Evolutionary conservation across 2,797 vertebrate genomes (phyloP), one percentile per base, ranked within the genome.

Genomic region (Podarcis siculus): DNA sequence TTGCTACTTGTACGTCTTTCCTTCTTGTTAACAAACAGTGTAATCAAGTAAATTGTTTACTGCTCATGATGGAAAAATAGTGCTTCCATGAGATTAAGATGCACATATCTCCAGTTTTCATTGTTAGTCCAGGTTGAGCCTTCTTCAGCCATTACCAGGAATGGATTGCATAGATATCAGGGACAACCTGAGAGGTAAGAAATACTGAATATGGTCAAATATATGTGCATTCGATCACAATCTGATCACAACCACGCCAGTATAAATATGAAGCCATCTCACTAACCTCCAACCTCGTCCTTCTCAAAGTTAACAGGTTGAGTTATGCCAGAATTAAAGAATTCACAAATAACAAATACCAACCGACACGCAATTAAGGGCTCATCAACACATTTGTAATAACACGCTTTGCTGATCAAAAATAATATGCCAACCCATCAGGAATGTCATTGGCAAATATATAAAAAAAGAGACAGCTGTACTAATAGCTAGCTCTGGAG

Each of bases 121-220:
- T 32, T 58, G 35, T 25, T 72, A 39, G 8, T 13, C 32, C 45
- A 25, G 19, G 23, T 15, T 39, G 49, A 42, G 37, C 21, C 71
- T 72, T 72, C 89, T 91, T 86, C 83, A 61, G 39, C 90, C 87
- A 89, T 86, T 78, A 64, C 67, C 9, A 92, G 89, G 86, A 94
- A 90, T 37, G 89, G 93, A 86, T 84, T 77, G 8, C n/a, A 79
- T 8, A 27, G 86, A 88, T 87, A 67, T n/a, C 83, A 85, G 75
- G 61, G 82, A 89, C 8, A 86, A 73, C 79, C 27, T 32, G 58
- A 3, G 0, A 86, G 91, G 86, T 49, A 45, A 90, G 49, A n/a
- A 0, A 15, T 45, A 81, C 86, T 79, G 32, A 79, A 88, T 80
- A 69, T 88, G 87, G 79, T 37, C 25, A 86, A 58, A 64, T 25